Evolutionary conservation across 1,140 invertebrate species (phyloP).

Genomic region (Branchinecta lynchi): DNA sequence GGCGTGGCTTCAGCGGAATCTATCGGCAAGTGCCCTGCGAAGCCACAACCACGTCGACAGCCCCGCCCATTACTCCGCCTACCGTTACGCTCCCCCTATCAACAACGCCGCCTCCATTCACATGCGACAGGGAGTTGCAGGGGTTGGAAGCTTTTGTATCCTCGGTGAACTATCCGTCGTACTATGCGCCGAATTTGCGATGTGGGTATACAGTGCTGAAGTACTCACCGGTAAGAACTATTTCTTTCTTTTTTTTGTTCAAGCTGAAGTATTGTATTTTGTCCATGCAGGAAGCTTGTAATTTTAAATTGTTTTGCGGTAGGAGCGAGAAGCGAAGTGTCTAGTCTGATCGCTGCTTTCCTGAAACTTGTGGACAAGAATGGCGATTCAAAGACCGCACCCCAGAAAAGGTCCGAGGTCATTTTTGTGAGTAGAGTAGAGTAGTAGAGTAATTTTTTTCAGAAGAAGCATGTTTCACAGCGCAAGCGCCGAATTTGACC

Average conservation of each 20-base stretch:
- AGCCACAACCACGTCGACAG: background rate
- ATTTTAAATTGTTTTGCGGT: background rate
- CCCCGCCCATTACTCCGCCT: background rate
- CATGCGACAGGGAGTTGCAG: conserved; percentile 17
- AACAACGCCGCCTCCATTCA: conserved; percentile 19
- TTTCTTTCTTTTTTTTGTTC: background rate
- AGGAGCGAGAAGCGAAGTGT: too few species aligned
- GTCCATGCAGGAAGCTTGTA: background rate
- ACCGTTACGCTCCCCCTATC: conserved; percentile 10
- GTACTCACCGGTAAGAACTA: conserved; percentile 14
- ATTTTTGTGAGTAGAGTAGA: too few species aligned
- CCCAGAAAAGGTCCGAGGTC: too few species aligned
- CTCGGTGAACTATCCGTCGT: conserved; percentile 19
- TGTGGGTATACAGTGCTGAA: conserved; percentile 19
- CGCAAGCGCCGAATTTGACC: too few species aligned
- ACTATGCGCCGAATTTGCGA: conserved; percentile 18
- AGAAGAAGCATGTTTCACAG: too few species aligned
- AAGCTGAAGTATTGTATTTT: background rate
- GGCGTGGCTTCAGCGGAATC: conserved; percentile 16
- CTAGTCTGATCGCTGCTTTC: too few species aligned
- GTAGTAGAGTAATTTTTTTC: too few species aligned
- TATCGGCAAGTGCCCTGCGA: conserved; percentile 15
- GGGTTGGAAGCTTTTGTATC: conserved; percentile 16
- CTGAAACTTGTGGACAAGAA: too few species aligned
- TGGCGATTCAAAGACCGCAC: too few species aligned